Evolutionary conservation across 2,113 vertebrate genomes (phyloP), one percentile per base, ranked within the genome.

Genomic region (Sarotherodon lohbergeri): DNA sequence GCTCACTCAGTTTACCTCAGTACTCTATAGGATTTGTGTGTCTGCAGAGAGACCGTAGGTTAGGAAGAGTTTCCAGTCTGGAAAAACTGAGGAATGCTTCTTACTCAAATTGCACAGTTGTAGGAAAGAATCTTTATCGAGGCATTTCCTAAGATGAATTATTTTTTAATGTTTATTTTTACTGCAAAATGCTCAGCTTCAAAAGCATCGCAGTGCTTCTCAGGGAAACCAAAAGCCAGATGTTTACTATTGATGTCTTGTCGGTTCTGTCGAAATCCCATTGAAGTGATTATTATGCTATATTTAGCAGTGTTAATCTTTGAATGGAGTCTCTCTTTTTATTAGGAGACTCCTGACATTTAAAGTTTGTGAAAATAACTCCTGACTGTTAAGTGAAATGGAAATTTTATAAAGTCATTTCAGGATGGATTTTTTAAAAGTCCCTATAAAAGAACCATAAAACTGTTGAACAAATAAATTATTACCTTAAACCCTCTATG

Each of bases 401-500:
- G 10, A 10, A 59, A n/a, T 61, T 82, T 8, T 9, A 55, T 36
- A 41, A 83, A 83, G 14, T 5, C 19, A 50, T 54, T 24, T 87
- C 39, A 83, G 6, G 22, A 48, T 59, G 63, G 73, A 81, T 43
- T 39, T 63, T 61, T 10, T 19, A 50, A 41, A 56, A 76, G 68
- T 76, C 41, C 1, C 8, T 17, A 66, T 66, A 27, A 81, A 24
- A 54, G 29, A 86, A 36, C 59, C 68, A 22, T 27, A 29, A 48
- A 55, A 61, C 0, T 1, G n/a, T 10, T 59, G 48, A 82, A 14
- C 43, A 4, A 73, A 27, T 36, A 63, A 46, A 50, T 56, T 54
- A 9, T 50, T 94, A 99, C 99, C 98, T 98, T 93, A 99, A 96
- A 78, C 98, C 97, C 90, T 99, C 97, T 1, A 98, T 97, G 95